Evolutionary conservation across 2,888 invertebrate genomes (phyloP).

Genomic region (Drosophila rubida): DNA sequence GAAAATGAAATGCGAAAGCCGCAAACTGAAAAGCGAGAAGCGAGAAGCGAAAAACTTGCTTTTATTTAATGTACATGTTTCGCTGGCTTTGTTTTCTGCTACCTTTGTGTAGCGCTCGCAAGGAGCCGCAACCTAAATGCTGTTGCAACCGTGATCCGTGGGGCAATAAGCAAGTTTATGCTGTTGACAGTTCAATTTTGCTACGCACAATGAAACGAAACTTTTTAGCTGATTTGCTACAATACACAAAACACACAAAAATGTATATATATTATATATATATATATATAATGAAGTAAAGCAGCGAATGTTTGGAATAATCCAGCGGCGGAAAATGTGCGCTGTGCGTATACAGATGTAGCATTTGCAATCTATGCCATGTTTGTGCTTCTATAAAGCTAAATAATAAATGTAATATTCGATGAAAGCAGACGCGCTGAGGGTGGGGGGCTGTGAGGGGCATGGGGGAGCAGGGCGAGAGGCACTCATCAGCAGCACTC

Average conservation of each 20-base stretch:
- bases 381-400: constrained; percentile 1
- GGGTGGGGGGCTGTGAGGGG: neutral
- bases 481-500: constrained; percentile 34
- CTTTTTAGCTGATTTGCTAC: neutral
- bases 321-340: constrained; percentile 1
- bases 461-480: neutral
- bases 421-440: constrained; percentile 4
- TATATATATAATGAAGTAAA: neutral
- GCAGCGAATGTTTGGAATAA: constrained; percentile 1
- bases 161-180: constrained; percentile 54
- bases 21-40: constrained; percentile 8
- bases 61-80: constrained; percentile 24
- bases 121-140: constrained; percentile 1
- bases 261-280: neutral
- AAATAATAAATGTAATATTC: constrained; percentile 4
- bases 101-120: neutral
- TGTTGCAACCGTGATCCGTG: constrained; percentile 36
- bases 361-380: neutral
- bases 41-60: constrained; percentile 50
- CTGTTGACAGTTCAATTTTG: constrained; percentile 65
- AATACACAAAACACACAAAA: neutral
- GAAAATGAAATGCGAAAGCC: constrained; percentile 6
- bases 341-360: no score
- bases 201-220: constrained; percentile 2
- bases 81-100: neutral